phyloP scores from a whole-genome alignment of 2,113 vertebrate species.

The Ammospiza nelsoni region DNA sequence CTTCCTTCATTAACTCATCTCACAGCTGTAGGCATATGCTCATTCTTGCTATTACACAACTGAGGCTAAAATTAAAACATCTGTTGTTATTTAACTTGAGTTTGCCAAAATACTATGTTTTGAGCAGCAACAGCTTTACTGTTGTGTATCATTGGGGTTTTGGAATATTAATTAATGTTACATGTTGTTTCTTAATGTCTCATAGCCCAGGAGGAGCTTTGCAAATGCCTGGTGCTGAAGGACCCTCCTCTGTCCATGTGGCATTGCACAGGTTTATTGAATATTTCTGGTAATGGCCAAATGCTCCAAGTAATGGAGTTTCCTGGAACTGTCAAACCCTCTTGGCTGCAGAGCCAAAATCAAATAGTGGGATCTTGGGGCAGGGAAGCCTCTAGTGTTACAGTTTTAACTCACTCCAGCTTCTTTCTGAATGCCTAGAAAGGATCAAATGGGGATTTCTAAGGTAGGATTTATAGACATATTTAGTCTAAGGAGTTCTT shows the following conservation, averaged over 20 bases:
- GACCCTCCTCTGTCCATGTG: background rate
- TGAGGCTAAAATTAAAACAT: conserved; percentile 48
- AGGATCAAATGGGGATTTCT: background rate
- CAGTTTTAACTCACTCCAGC: background rate
- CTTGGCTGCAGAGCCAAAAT: background rate
- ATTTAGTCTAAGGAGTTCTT: background rate
- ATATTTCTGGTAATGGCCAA: background rate
- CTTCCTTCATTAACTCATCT: background rate
- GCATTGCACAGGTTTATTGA: background rate
- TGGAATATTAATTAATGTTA: background rate
- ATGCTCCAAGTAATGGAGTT: background rate
- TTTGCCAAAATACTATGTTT: conserved; percentile 28
- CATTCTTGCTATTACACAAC: background rate
- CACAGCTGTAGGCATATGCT: conserved; percentile 10
- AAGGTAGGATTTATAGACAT: background rate
- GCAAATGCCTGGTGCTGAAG: background rate
- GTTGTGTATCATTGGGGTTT: background rate
- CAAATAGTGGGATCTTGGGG: background rate
- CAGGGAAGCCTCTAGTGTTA: background rate
- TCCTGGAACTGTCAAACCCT: background rate
- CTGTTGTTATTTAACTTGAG: conserved; percentile 46
- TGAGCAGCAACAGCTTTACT: background rate
- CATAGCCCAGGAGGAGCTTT: background rate
- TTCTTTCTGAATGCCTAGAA: background rate
- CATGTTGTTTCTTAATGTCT: background rate